These are phyloP conservation scores for Callosobruchus maculatus DNA, from an alignment of 2,888 invertebrate genomes.

Conservation along the genomic window DNA sequence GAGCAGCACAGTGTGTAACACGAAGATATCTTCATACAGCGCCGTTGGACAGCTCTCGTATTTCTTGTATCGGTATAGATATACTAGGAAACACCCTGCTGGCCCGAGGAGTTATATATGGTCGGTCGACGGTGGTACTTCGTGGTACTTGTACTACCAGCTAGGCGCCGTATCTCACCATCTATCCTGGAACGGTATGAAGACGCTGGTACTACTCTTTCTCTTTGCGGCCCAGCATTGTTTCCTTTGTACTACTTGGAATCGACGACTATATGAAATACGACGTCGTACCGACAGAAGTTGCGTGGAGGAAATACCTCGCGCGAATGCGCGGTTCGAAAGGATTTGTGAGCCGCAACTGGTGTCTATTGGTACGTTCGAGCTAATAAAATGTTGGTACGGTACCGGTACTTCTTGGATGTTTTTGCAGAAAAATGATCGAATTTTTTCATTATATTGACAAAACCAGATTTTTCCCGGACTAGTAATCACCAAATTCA, in stretches of 20 bases:
- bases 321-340: not conserved
- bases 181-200: slow-evolving; percentile 13
- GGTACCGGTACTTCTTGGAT: too few species aligned
- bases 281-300: not conserved
- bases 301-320: not conserved
- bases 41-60: slow-evolving; percentile 47
- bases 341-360: not conserved
- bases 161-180: slow-evolving; percentile 39
- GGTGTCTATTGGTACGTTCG: too few species aligned
- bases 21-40: slow-evolving; percentile 49
- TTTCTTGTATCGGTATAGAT: slow-evolving; percentile 44
- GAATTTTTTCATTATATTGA: too few species aligned
- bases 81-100: slow-evolving; percentile 49
- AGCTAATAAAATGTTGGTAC: too few species aligned
- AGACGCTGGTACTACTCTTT: not conserved
- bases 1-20: slow-evolving; percentile 43
- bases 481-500: too few species aligned
- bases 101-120: slow-evolving; percentile 46
- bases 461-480: too few species aligned
- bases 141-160: slow-evolving; percentile 40
- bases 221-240: not conserved
- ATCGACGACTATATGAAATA: not conserved
- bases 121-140: slow-evolving; percentile 42
- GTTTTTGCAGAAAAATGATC: too few species aligned
- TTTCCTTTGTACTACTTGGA: not conserved